These are phyloP conservation scores for Acanthisitta chloris DNA, from an alignment of 2,113 vertebrate species.

Conservation along the genomic window DNA sequence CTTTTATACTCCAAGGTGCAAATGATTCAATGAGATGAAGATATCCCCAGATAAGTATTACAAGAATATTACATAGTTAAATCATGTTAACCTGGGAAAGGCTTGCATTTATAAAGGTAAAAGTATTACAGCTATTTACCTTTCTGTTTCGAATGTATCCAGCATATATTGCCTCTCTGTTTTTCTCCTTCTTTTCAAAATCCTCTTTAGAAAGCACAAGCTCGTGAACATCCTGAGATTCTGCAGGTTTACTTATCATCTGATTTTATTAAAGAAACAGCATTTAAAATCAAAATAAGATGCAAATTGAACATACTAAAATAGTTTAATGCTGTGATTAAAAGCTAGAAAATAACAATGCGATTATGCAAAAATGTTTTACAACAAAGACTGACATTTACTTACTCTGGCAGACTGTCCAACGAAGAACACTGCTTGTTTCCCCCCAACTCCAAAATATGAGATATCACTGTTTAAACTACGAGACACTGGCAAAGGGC, in stretches of 20 bases:
- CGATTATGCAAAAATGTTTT: neutral
- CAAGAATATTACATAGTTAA: neutral
- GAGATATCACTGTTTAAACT: slow-evolving; percentile 97
- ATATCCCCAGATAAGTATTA: neutral
- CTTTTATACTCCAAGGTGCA: neutral
- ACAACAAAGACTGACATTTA: slow-evolving; percentile 1
- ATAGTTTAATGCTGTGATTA: neutral
- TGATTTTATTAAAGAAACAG: slow-evolving; percentile 59
- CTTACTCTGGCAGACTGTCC: slow-evolving; percentile 87
- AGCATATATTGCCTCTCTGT: slow-evolving; percentile 85
- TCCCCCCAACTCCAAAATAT: slow-evolving; percentile 95
- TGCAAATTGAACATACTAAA: neutral
- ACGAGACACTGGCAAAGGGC: slow-evolving; percentile 81
- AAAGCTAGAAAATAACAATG: neutral
- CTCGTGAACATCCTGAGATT: slow-evolving; percentile 90
- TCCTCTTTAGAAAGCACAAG: slow-evolving; percentile 90
- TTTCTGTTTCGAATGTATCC: slow-evolving; percentile 86
- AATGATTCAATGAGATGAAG: neutral
- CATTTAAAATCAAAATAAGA: neutral
- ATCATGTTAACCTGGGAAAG: neutral
- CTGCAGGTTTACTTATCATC: slow-evolving; percentile 89
- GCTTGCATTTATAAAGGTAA: neutral
- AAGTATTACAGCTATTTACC: slow-evolving; percentile 63
- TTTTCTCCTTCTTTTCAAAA: slow-evolving; percentile 89
- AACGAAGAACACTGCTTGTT: slow-evolving; percentile 93